Base-by-base conservation (phyloP, 1,140 invertebrate genomes). In the Diorhabda carinulata region DNA sequence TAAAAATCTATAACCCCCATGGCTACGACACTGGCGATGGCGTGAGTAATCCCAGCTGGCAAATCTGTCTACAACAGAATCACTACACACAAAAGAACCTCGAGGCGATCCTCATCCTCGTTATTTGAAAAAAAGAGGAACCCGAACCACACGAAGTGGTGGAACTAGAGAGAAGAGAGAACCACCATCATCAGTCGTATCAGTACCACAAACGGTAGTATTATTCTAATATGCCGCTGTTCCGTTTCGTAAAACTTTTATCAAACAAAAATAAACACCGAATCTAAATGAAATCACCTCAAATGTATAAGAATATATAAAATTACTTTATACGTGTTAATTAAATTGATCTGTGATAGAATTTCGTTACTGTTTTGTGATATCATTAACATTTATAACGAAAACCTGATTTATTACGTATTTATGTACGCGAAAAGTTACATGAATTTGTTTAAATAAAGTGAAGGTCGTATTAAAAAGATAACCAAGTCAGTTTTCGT, bases 371-470 rank as follows among this genome's bases (percentile, higher is more conserved):
- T 52, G 47, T 52, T 52, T 6, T 52, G 47, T 52, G 47, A 52
- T 52, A 52, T 52, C n/a, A 8, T 52, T 6, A 8, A 8, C 47
- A 52, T 52, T 52, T 52, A 8, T 6, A 8, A 8, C 47, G 4
- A 52, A 52, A 52, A 52, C 47, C 47, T 52, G 47, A 6, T 52
- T 52, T n/a, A n/a, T 52, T 52, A 52, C 47, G 47, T 52, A n/a
- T 52, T 52, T 25, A 25, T 25, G 25, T 25, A 25, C 25, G 25
- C 25, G 47, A 52, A 52, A 52, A 52, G 47, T 52, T 52, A 52
- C 47, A 8, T 52, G 47, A 52, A 52, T 52, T 52, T 52, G 47
- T 52, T 52, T 52, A 52, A 52, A 52, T n/a, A 52, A 52, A 52
- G 47, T 52, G 47, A 52, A 52, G 47, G 47, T 52, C 47, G 47